phyloP scores from a whole-genome alignment of 2,797 vertebrate species.

The Parotocinclus haroldoi region DNA sequence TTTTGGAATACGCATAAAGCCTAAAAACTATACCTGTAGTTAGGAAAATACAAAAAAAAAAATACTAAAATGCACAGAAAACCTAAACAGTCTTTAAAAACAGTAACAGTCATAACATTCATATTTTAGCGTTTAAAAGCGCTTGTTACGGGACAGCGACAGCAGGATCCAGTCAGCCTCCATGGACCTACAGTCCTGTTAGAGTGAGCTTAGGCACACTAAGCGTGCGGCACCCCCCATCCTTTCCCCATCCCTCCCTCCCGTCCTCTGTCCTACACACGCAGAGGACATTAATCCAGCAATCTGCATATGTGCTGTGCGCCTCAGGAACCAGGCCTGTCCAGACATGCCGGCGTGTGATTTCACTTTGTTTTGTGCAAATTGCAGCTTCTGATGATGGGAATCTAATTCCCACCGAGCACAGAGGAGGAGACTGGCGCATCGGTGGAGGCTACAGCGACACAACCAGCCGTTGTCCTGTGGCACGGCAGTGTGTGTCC shows the following conservation, averaged over 20 bases:
- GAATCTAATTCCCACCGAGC: constrained; percentile 63
- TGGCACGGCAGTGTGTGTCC: constrained; percentile 51
- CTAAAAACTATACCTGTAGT: too few relatives aligned
- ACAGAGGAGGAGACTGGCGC: constrained; percentile 32
- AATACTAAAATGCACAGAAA: too few relatives aligned
- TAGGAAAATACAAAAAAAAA: too few relatives aligned
- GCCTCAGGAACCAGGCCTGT: constrained; percentile 55
- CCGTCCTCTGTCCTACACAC: constrained; percentile 51
- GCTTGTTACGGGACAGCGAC: neutral
- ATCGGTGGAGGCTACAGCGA: constrained; percentile 3
- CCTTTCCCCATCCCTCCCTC: constrained; percentile 16
- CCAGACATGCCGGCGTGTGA: constrained; percentile 60
- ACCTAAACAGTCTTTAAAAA: too few relatives aligned
- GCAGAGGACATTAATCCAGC: constrained; percentile 66
- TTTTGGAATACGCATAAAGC: too few relatives aligned
- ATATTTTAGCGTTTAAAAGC: too few relatives aligned
- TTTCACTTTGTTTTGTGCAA: constrained; percentile 69
- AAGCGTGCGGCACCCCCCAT: neutral
- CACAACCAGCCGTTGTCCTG: constrained; percentile 55
- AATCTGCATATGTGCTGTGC: constrained; percentile 65
- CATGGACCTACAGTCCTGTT: constrained; percentile 51
- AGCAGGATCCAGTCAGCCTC: constrained; percentile 38
- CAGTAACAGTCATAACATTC: too few relatives aligned
- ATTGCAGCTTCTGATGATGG: constrained; percentile 67
- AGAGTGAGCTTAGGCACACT: constrained; percentile 23